These are phyloP conservation scores for Orientallactaga sibirica DNA, from an alignment of 2,797 vertebrate species.

Conservation along the genomic window DNA sequence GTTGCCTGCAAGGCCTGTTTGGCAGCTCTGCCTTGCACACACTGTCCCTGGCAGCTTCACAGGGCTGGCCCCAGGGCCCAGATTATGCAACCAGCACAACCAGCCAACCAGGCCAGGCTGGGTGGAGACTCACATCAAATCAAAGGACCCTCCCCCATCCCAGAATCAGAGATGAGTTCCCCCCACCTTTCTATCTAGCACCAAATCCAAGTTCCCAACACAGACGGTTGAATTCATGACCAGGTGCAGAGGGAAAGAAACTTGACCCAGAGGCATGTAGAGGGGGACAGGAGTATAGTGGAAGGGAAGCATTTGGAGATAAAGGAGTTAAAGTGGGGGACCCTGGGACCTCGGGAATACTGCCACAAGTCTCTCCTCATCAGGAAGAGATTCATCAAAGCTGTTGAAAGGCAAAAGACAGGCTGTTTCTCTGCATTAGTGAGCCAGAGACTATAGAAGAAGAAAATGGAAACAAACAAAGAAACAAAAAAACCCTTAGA, in stretches of 20 bases:
- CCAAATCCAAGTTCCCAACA: background rate
- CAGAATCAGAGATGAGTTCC: background rate
- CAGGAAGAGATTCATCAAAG: conserved; percentile 60
- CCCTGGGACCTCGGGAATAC: conserved; percentile 8
- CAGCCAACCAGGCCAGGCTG: conserved; percentile 71
- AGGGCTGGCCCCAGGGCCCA: conserved; percentile 75
- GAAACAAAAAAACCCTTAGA: background rate
- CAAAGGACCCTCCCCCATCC: conserved; percentile 31
- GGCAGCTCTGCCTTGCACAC: conserved; percentile 76
- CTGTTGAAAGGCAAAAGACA: conserved; percentile 65
- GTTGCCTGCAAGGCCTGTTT: conserved; percentile 79
- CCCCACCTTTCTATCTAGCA: background rate
- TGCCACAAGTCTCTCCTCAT: conserved; percentile 57
- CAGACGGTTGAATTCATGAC: conserved; percentile 32
- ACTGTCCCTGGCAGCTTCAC: conserved; percentile 74
- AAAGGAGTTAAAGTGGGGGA: background rate
- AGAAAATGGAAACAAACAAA: background rate
- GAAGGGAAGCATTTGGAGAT: background rate
- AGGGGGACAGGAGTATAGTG: background rate
- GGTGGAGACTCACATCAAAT: conserved; percentile 56
- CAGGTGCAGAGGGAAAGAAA: conserved; percentile 36
- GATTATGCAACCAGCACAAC: conserved; percentile 78
- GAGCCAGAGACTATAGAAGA: conserved; percentile 31
- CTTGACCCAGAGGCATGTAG: background rate
- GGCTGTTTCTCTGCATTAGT: conserved; percentile 56